Percentiles rank a stretch among this genome's conserved stretches.
phyloP scores from a whole-genome alignment of 2,888 invertebrate genomes.

The Hoplodrina blanda region DNA sequence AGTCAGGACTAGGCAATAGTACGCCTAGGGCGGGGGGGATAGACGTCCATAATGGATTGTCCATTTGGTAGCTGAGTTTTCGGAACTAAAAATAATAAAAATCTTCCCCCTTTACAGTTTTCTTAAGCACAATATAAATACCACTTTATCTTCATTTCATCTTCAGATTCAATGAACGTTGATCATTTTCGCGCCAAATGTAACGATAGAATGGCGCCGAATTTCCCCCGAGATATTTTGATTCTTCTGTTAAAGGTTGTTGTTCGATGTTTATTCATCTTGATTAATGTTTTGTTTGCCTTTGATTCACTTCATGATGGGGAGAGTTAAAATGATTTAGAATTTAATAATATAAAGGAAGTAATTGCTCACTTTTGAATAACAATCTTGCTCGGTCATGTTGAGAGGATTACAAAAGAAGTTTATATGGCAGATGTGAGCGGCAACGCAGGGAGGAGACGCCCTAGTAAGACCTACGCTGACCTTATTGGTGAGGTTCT shows the following conservation, averaged over 20 bases:
- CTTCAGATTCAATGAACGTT: constrained; percentile 20
- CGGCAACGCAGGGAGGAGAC: too few species aligned
- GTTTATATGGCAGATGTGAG: too few species aligned
- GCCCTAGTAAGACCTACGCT: too few species aligned
- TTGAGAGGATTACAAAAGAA: too few species aligned
- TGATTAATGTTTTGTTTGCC: constrained; percentile 26
- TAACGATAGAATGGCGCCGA: constrained; percentile 29
- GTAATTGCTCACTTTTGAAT: neutral
- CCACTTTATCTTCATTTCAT: constrained; percentile 5
- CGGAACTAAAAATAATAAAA: neutral
- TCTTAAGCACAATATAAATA: neutral
- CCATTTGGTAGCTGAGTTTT: too few species aligned
- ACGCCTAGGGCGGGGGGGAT: too few species aligned
- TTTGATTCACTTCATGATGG: constrained; percentile 5
- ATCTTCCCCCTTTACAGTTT: neutral
- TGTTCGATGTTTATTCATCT: constrained; percentile 34
- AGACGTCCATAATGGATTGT: too few species aligned
- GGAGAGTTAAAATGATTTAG: constrained; percentile 7
- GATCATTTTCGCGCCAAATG: constrained; percentile 44
- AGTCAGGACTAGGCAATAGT: too few species aligned
- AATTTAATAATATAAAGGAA: neutral
- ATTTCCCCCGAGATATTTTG: constrained; percentile 41
- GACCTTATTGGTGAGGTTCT: too few species aligned
- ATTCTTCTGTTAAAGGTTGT: constrained; percentile 28
- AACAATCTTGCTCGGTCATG: neutral